phyloP scores from a whole-genome alignment of 2,888 invertebrate species.

The Drosophila conformis region DNA sequence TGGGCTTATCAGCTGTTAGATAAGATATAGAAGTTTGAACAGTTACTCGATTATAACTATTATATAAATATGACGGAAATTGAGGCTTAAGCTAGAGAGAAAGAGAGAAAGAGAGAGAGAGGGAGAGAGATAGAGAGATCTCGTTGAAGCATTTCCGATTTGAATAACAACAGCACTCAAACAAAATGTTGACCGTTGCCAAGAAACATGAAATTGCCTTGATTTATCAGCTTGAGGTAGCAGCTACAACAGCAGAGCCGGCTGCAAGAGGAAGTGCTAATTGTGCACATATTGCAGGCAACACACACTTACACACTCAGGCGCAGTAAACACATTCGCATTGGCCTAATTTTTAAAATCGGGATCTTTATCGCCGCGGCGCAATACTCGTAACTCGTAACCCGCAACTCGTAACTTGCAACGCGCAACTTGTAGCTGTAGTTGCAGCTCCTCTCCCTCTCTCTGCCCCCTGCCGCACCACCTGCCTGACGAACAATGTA shows the following conservation, averaged over 20 bases:
- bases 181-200: constrained; percentile 33
- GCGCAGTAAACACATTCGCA: constrained; percentile 21
- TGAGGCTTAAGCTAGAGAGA: constrained; percentile 11
- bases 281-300: constrained; percentile 73
- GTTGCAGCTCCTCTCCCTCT: not conserved
- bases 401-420: constrained; percentile 38
- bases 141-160: constrained; percentile 36
- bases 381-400: constrained; percentile 68
- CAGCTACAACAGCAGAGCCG: constrained; percentile 7
- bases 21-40: constrained; percentile 46
- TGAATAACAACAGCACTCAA: constrained; percentile 20
- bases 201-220: constrained; percentile 35
- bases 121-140: not conserved
- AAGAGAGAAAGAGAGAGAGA: not conserved
- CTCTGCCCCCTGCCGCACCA: not conserved
- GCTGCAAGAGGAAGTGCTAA: constrained; percentile 69
- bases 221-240: constrained; percentile 48
- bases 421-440: constrained; percentile 32
- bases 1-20: constrained; percentile 37
- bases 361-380: constrained; percentile 77
- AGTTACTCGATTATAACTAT: constrained; percentile 11
- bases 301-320: constrained; percentile 37
- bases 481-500: constrained; percentile 40
- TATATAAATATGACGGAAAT: constrained; percentile 35
- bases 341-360: constrained; percentile 76